Evolutionary conservation across 2,797 vertebrate genomes (phyloP).

Genomic region (Crypturellus tataupa): DNA sequence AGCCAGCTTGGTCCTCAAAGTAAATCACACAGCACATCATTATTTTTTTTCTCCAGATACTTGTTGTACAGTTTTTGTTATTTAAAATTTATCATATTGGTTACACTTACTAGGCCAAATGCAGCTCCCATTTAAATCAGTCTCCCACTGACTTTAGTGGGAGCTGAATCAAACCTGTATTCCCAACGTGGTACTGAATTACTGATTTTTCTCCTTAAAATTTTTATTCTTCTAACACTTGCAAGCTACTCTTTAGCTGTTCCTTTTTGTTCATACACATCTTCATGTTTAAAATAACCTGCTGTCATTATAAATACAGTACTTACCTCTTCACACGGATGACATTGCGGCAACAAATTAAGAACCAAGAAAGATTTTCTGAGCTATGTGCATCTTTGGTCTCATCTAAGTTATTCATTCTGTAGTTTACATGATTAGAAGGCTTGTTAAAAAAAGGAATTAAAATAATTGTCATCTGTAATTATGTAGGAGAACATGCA

Average conservation of each 20-base stretch:
- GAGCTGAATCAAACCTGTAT: not conserved
- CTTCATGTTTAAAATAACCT: slow-evolving; percentile 10
- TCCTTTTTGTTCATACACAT: not conserved
- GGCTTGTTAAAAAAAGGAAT: slow-evolving; percentile 44
- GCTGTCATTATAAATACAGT: slow-evolving; percentile 35
- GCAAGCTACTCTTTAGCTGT: not conserved
- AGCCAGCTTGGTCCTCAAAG: not conserved
- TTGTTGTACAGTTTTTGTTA: not conserved
- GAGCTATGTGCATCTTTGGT: not conserved
- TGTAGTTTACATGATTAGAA: slow-evolving; percentile 58
- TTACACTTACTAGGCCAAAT: not conserved
- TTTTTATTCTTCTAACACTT: not conserved
- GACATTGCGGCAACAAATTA: slow-evolving; percentile 2
- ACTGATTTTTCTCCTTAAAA: not conserved
- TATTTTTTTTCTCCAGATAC: not conserved
- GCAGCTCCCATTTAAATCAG: not conserved
- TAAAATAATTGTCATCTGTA: slow-evolving; percentile 69
- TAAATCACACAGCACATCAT: not conserved
- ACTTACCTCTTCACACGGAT: slow-evolving; percentile 1
- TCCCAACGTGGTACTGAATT: not conserved
- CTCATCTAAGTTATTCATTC: slow-evolving; percentile 41
- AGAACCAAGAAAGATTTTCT: not conserved
- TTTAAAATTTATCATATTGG: not conserved
- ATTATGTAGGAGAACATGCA: slow-evolving; percentile 62
- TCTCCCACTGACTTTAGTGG: not conserved